phyloP scores from a whole-genome alignment of 2,888 invertebrate genomes.

The Brachypalpus laphriformis region DNA sequence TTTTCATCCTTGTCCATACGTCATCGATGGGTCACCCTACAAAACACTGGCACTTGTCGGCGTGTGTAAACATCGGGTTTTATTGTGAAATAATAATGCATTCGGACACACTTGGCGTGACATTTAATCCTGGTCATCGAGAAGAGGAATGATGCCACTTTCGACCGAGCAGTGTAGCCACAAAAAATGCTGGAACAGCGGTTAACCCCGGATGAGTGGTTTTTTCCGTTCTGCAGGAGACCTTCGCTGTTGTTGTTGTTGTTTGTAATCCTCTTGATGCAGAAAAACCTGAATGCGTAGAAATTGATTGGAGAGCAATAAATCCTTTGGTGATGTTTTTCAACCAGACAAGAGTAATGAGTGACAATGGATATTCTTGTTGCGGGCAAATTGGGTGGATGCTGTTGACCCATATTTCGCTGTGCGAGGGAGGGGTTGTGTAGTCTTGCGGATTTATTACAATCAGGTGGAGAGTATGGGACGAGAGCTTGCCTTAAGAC shows the following conservation, averaged over 20 bases:
- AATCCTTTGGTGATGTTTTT: conserved; percentile 46
- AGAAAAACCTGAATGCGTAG: conserved; percentile 28
- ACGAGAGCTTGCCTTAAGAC: too few relatives aligned
- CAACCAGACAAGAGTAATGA: conserved; percentile 52
- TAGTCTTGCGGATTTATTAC: not conserved
- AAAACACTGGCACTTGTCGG: conserved; percentile 35
- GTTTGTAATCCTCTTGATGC: conserved; percentile 17
- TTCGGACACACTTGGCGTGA: conserved; percentile 67
- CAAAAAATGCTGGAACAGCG: conserved; percentile 58
- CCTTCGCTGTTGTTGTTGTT: conserved; percentile 3
- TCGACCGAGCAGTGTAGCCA: conserved; percentile 46
- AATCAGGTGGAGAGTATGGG: too few relatives aligned
- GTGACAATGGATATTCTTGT: conserved; percentile 48
- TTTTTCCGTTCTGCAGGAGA: not conserved
- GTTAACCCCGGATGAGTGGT: conserved; percentile 63
- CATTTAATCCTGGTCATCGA: conserved; percentile 61
- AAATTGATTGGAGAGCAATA: conserved; percentile 68
- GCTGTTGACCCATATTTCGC: conserved; percentile 2
- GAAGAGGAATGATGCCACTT: conserved; percentile 52
- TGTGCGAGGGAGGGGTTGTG: not conserved
- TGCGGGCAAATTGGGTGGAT: conserved; percentile 10
- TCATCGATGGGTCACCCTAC: not conserved
- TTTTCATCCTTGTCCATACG: not conserved
- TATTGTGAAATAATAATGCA: conserved; percentile 71
- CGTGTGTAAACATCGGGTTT: conserved; percentile 56